These are phyloP conservation scores for Drosophila fuyamai DNA, from an alignment of 1,140 invertebrate species.

Conservation along the genomic window DNA sequence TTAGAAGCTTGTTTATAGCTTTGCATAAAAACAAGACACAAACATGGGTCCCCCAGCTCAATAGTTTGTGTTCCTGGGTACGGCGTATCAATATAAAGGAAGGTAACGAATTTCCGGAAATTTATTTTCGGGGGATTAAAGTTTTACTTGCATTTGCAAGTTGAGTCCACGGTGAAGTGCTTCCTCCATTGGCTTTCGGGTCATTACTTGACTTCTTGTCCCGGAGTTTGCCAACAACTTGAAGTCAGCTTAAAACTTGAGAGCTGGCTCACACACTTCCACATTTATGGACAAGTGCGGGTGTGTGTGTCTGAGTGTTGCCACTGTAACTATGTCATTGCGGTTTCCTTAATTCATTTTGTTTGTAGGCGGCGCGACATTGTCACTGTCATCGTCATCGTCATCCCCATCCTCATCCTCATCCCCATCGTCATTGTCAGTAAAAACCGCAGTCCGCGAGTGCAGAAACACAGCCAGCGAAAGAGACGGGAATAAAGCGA, in stretches of 20 bases:
- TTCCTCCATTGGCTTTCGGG: conserved; percentile 49
- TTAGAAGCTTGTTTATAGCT: conserved; percentile 34
- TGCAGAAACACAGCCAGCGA: conserved; percentile 19
- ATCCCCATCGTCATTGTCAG: conserved; percentile 41
- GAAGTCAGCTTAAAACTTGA: conserved; percentile 57
- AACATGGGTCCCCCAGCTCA: conserved; percentile 5
- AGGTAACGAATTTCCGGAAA: conserved; percentile 34
- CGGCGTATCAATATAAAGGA: conserved; percentile 20
- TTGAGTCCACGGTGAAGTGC: conserved; percentile 25
- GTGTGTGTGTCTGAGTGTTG: conserved; percentile 26
- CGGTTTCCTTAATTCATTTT: conserved; percentile 83
- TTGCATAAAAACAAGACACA: conserved; percentile 24
- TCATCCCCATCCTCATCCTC: conserved; percentile 29
- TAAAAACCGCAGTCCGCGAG: conserved; percentile 57
- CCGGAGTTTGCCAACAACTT: conserved; percentile 52
- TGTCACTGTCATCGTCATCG: conserved; percentile 61
- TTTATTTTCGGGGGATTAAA: conserved; percentile 38
- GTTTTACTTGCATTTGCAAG: conserved; percentile 36
- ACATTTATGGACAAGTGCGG: conserved; percentile 18
- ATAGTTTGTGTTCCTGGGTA: conserved; percentile 1
- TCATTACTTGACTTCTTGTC: conserved; percentile 56
- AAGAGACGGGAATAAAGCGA: conserved; percentile 1
- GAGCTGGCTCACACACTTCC: conserved; percentile 5
- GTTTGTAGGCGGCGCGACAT: conserved; percentile 69
- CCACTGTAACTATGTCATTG: conserved; percentile 80